Evolutionary conservation across 2,888 invertebrate genomes (phyloP).

Genomic region (Herminia tarsipennalis): DNA sequence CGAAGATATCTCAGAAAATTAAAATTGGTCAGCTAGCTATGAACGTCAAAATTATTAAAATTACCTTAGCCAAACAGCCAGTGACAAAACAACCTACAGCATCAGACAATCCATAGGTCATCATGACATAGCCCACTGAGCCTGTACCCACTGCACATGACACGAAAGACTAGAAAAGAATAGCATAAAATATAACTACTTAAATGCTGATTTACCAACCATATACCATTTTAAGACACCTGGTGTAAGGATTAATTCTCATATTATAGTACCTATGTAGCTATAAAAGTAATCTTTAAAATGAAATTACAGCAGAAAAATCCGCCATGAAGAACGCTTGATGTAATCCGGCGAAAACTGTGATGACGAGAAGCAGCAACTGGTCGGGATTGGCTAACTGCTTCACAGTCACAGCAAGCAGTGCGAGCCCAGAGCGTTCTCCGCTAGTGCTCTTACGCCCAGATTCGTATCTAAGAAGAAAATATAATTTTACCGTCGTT

Average conservation of each 20-base stretch:
- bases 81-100: constrained; percentile 85
- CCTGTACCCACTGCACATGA: constrained; percentile 87
- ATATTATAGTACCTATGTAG: background rate
- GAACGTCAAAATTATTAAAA: too few species aligned
- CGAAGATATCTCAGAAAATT: too few species aligned
- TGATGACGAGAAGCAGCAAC: constrained; percentile 87
- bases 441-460: constrained; percentile 61
- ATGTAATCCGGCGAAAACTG: constrained; percentile 88
- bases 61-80: constrained; percentile 73
- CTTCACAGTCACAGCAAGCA: constrained; percentile 84
- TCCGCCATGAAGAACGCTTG: constrained; percentile 89
- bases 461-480: constrained; percentile 70
- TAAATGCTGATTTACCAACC: background rate
- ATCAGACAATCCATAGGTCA: constrained; percentile 87
- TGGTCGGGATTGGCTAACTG: constrained; percentile 86
- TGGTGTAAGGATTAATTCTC: background rate
- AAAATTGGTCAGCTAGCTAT: too few species aligned
- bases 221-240: background rate
- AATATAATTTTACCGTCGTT: background rate
- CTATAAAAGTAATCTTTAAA: background rate
- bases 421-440: constrained; percentile 67
- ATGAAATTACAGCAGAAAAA: constrained; percentile 72
- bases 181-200: background rate
- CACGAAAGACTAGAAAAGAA: constrained; percentile 80
- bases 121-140: constrained; percentile 89